A percentile compares a stretch with the other conserved stretches of the same genome.
phyloP scores from a whole-genome alignment of 2,797 vertebrate genomes.

The Eutrigla gurnardus region DNA sequence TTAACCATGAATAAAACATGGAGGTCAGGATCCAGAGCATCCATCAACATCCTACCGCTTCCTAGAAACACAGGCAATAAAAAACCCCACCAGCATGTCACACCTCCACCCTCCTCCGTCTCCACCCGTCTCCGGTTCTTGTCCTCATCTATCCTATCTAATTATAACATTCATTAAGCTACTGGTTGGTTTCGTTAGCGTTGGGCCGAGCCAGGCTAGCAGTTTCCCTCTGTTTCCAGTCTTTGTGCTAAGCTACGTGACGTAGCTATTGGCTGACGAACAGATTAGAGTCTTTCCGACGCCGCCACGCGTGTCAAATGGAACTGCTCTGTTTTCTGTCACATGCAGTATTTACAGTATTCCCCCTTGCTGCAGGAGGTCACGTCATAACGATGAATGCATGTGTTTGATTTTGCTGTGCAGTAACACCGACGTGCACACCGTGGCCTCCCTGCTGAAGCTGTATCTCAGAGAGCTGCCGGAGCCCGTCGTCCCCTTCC shows the following conservation, averaged over 20 bases:
- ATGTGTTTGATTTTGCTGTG: neutral
- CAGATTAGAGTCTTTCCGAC: too few species aligned
- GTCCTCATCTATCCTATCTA: neutral
- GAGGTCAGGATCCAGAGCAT: slow-evolving; percentile 23
- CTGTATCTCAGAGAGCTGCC: slow-evolving; percentile 96
- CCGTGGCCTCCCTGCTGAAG: slow-evolving; percentile 96
- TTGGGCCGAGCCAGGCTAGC: too few species aligned
- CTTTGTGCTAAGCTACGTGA: too few species aligned
- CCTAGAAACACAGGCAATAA: neutral
- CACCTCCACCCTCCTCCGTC: neutral
- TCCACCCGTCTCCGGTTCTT: neutral
- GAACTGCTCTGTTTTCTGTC: neutral
- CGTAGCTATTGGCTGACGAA: too few species aligned
- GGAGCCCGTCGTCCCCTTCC: slow-evolving; percentile 94
- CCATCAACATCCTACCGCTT: slow-evolving; percentile 33
- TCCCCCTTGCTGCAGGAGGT: neutral
- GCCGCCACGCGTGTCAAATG: too few species aligned
- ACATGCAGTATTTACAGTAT: neutral
- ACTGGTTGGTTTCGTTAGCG: too few species aligned
- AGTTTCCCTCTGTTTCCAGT: too few species aligned
- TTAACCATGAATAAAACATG: slow-evolving; percentile 38
- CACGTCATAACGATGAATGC: slow-evolving; percentile 2
- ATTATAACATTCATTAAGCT: too few species aligned
- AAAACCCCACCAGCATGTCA: slow-evolving; percentile 16
- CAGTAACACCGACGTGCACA: slow-evolving; percentile 98